Evolutionary conservation across 2,888 invertebrate genomes (phyloP), one percentile per base, ranked within the genome.

Genomic region (Conops quadrifasciatus): DNA sequence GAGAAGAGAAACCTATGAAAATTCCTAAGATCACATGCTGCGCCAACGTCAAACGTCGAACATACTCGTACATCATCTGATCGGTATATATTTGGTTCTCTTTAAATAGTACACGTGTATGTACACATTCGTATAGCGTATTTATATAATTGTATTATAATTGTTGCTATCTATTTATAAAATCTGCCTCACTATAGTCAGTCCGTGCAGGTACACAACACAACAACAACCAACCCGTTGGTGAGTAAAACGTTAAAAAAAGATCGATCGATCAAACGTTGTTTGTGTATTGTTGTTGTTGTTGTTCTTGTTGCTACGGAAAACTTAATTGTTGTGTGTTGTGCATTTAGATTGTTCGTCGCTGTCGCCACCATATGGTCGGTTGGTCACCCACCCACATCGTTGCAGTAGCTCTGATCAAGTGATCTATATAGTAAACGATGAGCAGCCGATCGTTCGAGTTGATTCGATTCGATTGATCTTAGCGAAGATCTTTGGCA

Each of bases 131-230:
- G 4, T 36, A 4, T 36, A 36, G 47, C 7, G 51, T 49, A 65
- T 65, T 51, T 65, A 65, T 30, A 65, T 51, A 65, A 65, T 26
- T 51, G 30, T 47, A 67, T 11, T n/a, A 26, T 66, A 66, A 72
- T 72, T 62, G 72, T 45, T 58, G 26, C 64, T 72, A 74, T 74
- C 64, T 72, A 74, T 74, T 71, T 74, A 72, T 63, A 71, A 69
- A 51, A 56, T 62, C 63, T 66, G 67, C 58, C 68, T 47, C 73
- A 65, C 67, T 47, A 68, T 47, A 60, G 30, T 71, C 45, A 49
- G 43, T 43, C 47, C 51, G 65, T 24, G 53, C 67, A 70, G n/a
- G 59, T 24, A 36, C 51, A 43, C 24, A 15, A 45, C 47, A 67
- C 59, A 74, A 64, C 45, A 28, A n/a, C 66, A n/a, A 11, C 66